Evolutionary conservation across 53 echinoderm and acorn worm species (phyloP).

Genomic region (Zoroaster sp.): DNA sequence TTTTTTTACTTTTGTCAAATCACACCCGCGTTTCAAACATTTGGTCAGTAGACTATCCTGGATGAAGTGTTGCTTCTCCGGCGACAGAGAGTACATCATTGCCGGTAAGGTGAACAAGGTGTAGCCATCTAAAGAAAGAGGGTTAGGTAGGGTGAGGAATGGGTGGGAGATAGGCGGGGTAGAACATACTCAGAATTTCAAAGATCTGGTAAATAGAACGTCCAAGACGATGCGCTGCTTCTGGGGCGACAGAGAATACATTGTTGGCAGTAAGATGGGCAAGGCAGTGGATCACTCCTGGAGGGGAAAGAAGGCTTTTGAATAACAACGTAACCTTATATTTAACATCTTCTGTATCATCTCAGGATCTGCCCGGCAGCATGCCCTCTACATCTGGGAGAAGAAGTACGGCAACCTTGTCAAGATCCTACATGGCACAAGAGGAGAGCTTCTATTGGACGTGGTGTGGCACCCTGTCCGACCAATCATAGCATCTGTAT

Average conservation of each 20-base stretch:
- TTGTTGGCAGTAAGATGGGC: too few relatives aligned
- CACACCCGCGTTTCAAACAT: too few relatives aligned
- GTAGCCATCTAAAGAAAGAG: too few relatives aligned
- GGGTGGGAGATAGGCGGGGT: too few relatives aligned
- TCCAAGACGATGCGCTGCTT: too few relatives aligned
- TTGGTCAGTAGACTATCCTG: constrained; percentile 94
- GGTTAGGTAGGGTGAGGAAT: too few relatives aligned
- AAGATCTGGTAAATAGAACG: too few relatives aligned
- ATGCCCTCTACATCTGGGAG: constrained; percentile 98
- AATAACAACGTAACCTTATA: not conserved
- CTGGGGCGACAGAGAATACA: too few relatives aligned
- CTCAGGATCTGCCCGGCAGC: constrained; percentile 93
- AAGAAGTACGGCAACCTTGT: constrained; percentile 98
- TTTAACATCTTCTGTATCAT: not conserved
- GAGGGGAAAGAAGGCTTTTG: not conserved
- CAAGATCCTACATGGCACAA: constrained; percentile 98
- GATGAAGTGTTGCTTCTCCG: constrained; percentile 99
- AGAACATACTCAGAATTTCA: too few relatives aligned
- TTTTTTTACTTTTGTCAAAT: too few relatives aligned
- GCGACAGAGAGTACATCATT: constrained; percentile 97
- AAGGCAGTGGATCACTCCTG: not conserved
- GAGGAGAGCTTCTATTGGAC: constrained; percentile 90
- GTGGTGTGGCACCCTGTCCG: constrained; percentile 98
- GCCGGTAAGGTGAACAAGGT: constrained; percentile 75
- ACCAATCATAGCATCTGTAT: constrained; percentile 99